Conservation (phyloP, 2,888 invertebrate species). For the Sinodicranocentrus sp. region DNA sequence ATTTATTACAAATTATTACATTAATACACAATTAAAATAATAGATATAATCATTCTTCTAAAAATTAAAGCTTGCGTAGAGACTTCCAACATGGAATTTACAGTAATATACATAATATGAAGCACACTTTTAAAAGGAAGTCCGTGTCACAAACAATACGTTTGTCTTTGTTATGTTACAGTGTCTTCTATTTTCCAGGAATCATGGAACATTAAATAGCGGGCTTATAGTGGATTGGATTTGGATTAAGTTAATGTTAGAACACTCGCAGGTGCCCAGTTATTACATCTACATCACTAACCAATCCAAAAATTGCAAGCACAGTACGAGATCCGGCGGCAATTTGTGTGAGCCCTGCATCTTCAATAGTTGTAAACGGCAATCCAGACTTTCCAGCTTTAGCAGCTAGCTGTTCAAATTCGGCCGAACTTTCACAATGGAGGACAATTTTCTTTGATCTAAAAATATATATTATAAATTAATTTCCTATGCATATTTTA, state of each 20-base stretch:
- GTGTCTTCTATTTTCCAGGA: slow-evolving; percentile 1
- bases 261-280: slow-evolving; percentile 78
- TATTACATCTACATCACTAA: slow-evolving; percentile 79
- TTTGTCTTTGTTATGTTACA: slow-evolving; percentile 28
- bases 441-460: slow-evolving; percentile 80
- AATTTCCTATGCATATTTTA: background rate
- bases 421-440: slow-evolving; percentile 78
- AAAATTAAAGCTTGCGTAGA: background rate
- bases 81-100: background rate
- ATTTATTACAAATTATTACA: slow-evolving; percentile 13
- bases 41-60: background rate
- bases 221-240: slow-evolving; percentile 19
- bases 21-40: slow-evolving; percentile 19
- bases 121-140: slow-evolving; percentile 25
- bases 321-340: slow-evolving; percentile 80
- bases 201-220: background rate
- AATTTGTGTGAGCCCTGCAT: slow-evolving; percentile 80
- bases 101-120: background rate
- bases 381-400: slow-evolving; percentile 72
- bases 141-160: slow-evolving; percentile 13
- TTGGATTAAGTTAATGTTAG: slow-evolving; percentile 47
- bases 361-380: slow-evolving; percentile 70
- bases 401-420: slow-evolving; percentile 78
- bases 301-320: slow-evolving; percentile 80
- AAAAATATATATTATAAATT: slow-evolving; percentile 51